Conservation (phyloP, 2,113 vertebrate genomes). For the Microtus oregoni region DNA sequence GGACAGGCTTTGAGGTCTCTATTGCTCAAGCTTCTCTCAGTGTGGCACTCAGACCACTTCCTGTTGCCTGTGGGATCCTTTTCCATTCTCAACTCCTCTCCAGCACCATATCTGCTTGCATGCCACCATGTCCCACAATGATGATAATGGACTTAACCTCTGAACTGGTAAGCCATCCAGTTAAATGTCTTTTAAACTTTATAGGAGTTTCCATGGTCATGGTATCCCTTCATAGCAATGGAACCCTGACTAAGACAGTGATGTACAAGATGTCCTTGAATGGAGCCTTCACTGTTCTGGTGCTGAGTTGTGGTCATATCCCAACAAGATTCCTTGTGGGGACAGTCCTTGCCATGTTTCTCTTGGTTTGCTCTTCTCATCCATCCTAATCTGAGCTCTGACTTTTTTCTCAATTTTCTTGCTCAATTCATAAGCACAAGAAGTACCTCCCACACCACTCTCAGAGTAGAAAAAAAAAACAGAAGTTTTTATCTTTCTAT, state of each 20-base stretch:
- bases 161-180: neutral
- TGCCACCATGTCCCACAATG: neutral
- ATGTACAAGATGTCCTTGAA: neutral
- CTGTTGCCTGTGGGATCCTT: neutral
- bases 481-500: neutral
- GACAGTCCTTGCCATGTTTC: neutral
- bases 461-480: conserved; percentile 3
- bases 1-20: neutral
- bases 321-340: neutral
- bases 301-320: neutral
- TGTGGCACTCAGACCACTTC: neutral
- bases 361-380: neutral
- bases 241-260: neutral
- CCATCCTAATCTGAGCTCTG: neutral
- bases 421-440: neutral
- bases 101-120: neutral
- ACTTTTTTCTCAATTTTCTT: neutral
- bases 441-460: neutral
- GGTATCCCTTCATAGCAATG: neutral
- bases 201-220: neutral
- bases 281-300: neutral
- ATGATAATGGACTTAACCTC: neutral
- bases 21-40: neutral
- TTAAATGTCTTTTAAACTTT: neutral
- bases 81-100: neutral